These are phyloP conservation scores for Odontamblyopus lacepedii DNA, from an alignment of 2,797 vertebrate genomes.

Conservation along the genomic window DNA sequence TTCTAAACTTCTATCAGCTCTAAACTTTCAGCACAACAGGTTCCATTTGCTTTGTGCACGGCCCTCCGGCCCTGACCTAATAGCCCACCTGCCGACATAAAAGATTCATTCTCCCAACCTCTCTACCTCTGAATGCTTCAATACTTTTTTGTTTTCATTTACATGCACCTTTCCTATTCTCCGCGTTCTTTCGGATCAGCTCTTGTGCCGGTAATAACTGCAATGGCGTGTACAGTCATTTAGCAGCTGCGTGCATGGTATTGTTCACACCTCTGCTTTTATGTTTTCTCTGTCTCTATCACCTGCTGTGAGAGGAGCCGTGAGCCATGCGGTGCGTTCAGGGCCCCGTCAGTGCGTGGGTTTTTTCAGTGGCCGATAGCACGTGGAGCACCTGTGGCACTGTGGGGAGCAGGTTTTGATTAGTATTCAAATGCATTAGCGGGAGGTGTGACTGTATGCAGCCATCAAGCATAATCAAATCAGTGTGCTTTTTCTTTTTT, in stretches of 20 bases:
- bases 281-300: slow-evolving; percentile 7
- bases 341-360: slow-evolving; percentile 20
- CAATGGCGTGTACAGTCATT: background rate
- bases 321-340: slow-evolving; percentile 15
- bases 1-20: background rate
- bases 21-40: slow-evolving; percentile 2
- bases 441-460: slow-evolving; percentile 27
- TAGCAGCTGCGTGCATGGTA: slow-evolving; percentile 14
- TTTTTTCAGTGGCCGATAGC: slow-evolving; percentile 32
- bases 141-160: background rate
- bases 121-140: background rate
- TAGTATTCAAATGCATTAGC: slow-evolving; percentile 14
- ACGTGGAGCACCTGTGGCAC: slow-evolving; percentile 23
- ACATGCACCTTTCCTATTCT: background rate
- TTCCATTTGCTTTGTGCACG: background rate
- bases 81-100: slow-evolving; percentile 10
- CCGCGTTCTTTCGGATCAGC: background rate
- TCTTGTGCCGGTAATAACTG: background rate
- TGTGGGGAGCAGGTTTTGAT: slow-evolving; percentile 9
- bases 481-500: slow-evolving; percentile 14
- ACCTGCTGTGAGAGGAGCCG: slow-evolving; percentile 21
- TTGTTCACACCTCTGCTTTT: slow-evolving; percentile 9
- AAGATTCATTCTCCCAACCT: background rate
- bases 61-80: background rate
- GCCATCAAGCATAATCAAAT: slow-evolving; percentile 49